Evolutionary conservation across 2,888 invertebrate species (phyloP), one percentile per base, ranked within the genome.

Genomic region (Cremastinae sp.): DNA sequence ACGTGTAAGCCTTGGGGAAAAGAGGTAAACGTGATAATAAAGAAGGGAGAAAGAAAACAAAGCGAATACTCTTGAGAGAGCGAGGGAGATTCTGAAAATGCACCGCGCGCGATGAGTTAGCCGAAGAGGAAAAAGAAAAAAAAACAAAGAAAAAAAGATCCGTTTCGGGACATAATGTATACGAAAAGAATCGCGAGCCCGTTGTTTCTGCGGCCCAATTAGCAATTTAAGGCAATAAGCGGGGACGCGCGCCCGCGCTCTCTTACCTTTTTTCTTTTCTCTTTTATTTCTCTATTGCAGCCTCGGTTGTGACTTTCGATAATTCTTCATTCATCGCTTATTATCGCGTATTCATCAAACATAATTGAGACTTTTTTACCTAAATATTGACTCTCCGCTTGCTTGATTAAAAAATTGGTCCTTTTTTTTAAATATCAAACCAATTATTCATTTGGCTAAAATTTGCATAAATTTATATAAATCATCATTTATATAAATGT

Each of bases 171-270:
- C 79, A 80, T 51, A 43, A 69, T n/a, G n/a, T 69, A 59, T 77
- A 81, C 69, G 69, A 80, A 79, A 80, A 81, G 81, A 78, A 79
- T 79, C 80, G 75, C 78, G 74, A 62, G 22, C 59, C 72, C 59
- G 77, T 73, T 79, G 70, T 69, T 74, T 65, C 64, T 45, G 16
- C 70, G 75, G 80, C 56, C 84, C 87, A 88, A 88, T 88, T 88
- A 88, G 87, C 87, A 86, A 87, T 87, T 87, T 85, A 81, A 86
- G 84, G 86, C 87, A 87, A 88, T 87, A 86, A 86, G 82, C 85
- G 80, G 74, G 79, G 68, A 74, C 76, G 79, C 73, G 75, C 82
- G 74, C 81, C 16, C 72, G 65, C 75, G 59, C 78, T 73, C 62
- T 53, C 61, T 18, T 28, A 66, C 54, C 56, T 12, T 79, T 79